Base-by-base conservation (phyloP, 2,113 vertebrate genomes). In the Cyprinus carpio region DNA sequence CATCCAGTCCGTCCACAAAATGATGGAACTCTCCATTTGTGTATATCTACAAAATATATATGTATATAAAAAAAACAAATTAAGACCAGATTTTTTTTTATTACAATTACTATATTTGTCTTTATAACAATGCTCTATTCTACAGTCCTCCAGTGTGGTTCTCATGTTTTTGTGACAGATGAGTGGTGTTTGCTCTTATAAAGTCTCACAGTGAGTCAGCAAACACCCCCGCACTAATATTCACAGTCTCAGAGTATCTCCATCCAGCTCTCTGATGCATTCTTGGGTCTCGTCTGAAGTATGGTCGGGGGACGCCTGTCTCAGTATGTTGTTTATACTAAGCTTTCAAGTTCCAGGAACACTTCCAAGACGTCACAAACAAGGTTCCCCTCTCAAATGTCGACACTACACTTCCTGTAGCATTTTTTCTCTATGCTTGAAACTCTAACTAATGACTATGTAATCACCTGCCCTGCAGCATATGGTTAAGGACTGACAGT, bases 1-100 rank as follows among this genome's bases (percentile, higher is more conserved):
- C 98, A 0, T 99, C 96, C 93, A 97, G 96, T 84, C 98, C 97
- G 8, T 99, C 98, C 34, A 99, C 96, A 90, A 98, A 98, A 92
- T 98, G 98, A 85, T 96, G 96, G 90, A 99, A 96, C 75, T 98
- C 95, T 23, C 91, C 94, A 65, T 95, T 88, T 23, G 92, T 95
- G 88, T 97, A 99, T 88, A 99, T 98, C 98, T 99, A 90, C 1
- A 86, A 56, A 84, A 76, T 65, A 20, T 1, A n/a, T 34, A 34
- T 34, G 4, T 34, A 34, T 34, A 43, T 13, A 4, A 7, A 75
- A 4, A 60, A 18, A 56, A 25, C 8, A 31, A 31, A 31, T 77
- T n/a, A 77, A 9, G 13, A n/a, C 11, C n/a, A 49, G 3, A 0
- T 23, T 2, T 6, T 56, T 56, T 23, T 56, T 20, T 2, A 58